These are phyloP conservation scores for Apodemia zela DNA, from an alignment of 2,888 invertebrate genomes.

Conservation along the genomic window DNA sequence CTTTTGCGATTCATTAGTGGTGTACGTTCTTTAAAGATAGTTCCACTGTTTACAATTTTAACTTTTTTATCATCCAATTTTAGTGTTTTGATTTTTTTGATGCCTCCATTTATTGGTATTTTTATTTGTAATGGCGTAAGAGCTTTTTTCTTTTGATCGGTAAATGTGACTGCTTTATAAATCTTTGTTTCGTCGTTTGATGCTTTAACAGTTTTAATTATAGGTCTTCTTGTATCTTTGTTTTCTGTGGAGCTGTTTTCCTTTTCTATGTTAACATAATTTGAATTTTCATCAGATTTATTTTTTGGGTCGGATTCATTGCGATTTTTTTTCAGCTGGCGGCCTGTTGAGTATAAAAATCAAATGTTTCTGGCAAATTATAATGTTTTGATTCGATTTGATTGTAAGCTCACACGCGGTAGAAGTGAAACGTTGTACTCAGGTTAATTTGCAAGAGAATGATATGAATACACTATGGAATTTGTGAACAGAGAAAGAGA, in stretches of 20 bases:
- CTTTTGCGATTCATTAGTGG: constrained; percentile 30
- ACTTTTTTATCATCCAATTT: constrained; percentile 15
- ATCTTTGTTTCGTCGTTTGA: constrained; percentile 1
- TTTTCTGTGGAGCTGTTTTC: not conserved
- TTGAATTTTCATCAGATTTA: not conserved
- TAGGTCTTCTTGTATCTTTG: not conserved
- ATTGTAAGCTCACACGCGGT: too few relatives aligned
- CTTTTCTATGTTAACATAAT: not conserved
- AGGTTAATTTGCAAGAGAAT: too few relatives aligned
- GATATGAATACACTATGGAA: too few relatives aligned
- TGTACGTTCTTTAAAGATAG: constrained; percentile 27
- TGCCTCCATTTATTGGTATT: not conserved
- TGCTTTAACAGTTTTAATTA: not conserved
- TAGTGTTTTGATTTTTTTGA: constrained; percentile 12
- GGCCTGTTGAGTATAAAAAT: not conserved
- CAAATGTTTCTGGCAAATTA: too few relatives aligned
- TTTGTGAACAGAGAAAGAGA: too few relatives aligned
- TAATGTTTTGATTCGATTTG: too few relatives aligned
- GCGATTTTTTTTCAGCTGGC: not conserved
- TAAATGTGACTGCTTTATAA: constrained; percentile 19
- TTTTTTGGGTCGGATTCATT: not conserved
- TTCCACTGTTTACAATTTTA: not conserved
- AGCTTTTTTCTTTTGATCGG: not conserved
- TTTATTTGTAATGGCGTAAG: constrained; percentile 17
- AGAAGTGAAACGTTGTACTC: too few relatives aligned